A percentile compares a stretch with the other conserved stretches of the same genome.
Conservation (phyloP, 1,140 invertebrate species). For the Panulirus ornatus region DNA sequence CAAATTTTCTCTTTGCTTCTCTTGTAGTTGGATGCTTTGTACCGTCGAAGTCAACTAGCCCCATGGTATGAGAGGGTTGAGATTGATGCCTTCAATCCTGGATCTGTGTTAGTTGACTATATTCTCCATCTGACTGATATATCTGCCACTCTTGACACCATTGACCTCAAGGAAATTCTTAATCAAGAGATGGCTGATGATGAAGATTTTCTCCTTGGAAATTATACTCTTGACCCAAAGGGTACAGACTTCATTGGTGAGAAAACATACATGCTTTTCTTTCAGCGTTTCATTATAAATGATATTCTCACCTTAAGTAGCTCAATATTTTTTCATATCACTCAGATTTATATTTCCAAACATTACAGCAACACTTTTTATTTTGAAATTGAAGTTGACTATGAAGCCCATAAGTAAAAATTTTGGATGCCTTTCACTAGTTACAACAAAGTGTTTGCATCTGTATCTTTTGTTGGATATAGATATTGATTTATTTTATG, state of each 20-base stretch:
- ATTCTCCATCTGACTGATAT: constrained; percentile 89
- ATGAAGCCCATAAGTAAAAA: no score
- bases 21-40: constrained; percentile 89
- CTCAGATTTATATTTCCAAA: no score
- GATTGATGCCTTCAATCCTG: constrained; percentile 90
- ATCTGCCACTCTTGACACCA: constrained; percentile 87
- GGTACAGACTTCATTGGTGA: constrained; percentile 93
- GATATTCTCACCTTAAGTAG: no score
- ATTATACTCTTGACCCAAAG: constrained; percentile 89
- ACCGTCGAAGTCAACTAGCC: constrained; percentile 84
- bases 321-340: no score
- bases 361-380: no score
- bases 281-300: not conserved
- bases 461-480: no score
- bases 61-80: constrained; percentile 91
- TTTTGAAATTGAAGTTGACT: no score
- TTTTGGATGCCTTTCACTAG: no score
- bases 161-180: constrained; percentile 89
- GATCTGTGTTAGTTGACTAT: constrained; percentile 89
- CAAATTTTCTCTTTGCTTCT: no score
- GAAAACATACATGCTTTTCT: no score
- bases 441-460: no score
- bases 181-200: constrained; percentile 83
- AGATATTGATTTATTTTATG: no score
- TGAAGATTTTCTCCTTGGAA: constrained; percentile 83